Percentiles rank a stretch among this genome's conserved stretches.
Evolutionary conservation across 2,888 invertebrate species (phyloP).

Genomic region (Pantelozetes paolii): DNA sequence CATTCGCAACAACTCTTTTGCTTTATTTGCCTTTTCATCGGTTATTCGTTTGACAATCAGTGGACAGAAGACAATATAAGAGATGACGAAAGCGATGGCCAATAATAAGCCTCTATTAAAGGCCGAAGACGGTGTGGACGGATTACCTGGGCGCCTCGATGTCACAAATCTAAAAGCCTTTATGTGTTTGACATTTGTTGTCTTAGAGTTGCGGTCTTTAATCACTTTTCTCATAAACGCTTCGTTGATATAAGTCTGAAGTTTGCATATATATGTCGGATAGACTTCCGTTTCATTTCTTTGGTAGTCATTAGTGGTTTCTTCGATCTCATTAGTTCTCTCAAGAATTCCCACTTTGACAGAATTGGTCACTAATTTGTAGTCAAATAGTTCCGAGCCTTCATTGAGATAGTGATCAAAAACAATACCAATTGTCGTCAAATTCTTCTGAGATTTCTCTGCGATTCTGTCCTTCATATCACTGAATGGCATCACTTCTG

Average conservation of each 20-base stretch:
- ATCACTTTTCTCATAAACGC: not conserved
- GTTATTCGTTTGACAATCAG: constrained; percentile 45
- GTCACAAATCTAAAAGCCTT: not conserved
- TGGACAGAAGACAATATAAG: constrained; percentile 42
- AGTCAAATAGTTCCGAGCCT: too few relatives aligned
- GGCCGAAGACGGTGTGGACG: not conserved
- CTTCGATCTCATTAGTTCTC: too few relatives aligned
- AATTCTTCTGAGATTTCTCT: not conserved
- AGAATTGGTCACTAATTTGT: too few relatives aligned
- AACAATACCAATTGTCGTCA: not conserved
- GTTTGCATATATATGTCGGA: too few relatives aligned
- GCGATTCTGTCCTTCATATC: not conserved
- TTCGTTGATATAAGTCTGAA: not conserved
- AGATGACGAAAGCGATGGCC: constrained; percentile 33
- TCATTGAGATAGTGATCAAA: too few relatives aligned
- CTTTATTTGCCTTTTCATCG: constrained; percentile 45
- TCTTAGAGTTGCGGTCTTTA: not conserved
- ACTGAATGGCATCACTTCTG: not conserved
- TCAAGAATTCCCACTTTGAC: too few relatives aligned
- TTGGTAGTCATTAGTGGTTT: too few relatives aligned
- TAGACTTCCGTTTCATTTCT: too few relatives aligned
- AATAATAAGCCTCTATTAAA: not conserved
- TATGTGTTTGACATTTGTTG: not conserved
- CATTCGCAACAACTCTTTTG: constrained; percentile 47
- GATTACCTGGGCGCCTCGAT: too few relatives aligned